Conservation (phyloP, 2,113 vertebrate species). For the Pardalotus punctatus region DNA sequence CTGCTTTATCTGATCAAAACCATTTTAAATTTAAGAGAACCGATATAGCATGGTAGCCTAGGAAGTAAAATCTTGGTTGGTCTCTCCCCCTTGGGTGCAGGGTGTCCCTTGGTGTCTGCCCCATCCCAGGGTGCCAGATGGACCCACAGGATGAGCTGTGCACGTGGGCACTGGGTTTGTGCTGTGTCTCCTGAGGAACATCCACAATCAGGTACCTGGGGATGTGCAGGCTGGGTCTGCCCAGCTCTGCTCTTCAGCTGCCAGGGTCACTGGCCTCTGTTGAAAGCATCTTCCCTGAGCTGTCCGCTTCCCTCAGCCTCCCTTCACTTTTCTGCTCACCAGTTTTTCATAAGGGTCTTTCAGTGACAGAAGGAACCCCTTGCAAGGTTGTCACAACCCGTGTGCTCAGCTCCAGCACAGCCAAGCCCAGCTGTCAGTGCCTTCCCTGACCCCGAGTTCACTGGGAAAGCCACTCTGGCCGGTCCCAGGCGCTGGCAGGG, state of each 20-base stretch:
- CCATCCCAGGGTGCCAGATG: neutral
- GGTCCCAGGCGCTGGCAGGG: neutral
- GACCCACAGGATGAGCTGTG: neutral
- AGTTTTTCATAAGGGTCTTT: neutral
- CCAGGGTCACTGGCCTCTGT: neutral
- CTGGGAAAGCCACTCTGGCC: neutral
- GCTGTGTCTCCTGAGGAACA: neutral
- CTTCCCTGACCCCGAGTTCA: neutral
- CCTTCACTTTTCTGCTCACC: neutral
- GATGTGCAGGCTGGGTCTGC: neutral
- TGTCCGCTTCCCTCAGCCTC: neutral
- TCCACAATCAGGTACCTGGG: fast-evolving
- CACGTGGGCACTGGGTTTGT: neutral
- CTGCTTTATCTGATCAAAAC: neutral
- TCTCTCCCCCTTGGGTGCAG: neutral
- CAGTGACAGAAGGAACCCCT: neutral
- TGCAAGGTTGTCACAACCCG: neutral
- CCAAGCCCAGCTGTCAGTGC: neutral
- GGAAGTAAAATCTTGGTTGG: neutral
- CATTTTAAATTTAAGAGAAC: neutral
- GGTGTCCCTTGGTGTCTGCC: neutral
- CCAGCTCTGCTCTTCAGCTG: neutral
- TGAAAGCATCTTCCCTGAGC: neutral
- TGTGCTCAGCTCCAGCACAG: neutral
- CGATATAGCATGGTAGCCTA: neutral